Evolutionary conservation across 2,888 invertebrate species (phyloP), one percentile per base, ranked within the genome.

Genomic region (Eristalinus aeneus): DNA sequence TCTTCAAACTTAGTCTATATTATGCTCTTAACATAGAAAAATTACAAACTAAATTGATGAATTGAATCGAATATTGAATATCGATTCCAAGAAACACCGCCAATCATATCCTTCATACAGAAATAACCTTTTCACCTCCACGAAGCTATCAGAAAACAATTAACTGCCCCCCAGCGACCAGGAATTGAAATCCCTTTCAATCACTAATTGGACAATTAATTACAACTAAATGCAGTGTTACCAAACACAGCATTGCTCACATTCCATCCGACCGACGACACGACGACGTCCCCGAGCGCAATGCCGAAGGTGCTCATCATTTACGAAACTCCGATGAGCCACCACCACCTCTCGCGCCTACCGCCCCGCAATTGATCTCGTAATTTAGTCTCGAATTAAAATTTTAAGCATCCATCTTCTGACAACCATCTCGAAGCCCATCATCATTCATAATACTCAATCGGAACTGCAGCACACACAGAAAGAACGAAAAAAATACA

Each of bases 301-400:
- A 27, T 27, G 34, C 34, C 10, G 46, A 46, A 46, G 46, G 16
- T 46, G 20, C 12, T 22, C 39, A 84, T 75, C 69, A 39, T 67
- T 80, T 79, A 53, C 84, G 71, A 84, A 80, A 84, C 34, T 46
- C 6, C 31, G 53, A 68, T 39, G 32, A 58, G 60, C 6, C 71
- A 80, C 63, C 34, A 11, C 16, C 46, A 46, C 46, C 39, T 46
- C 39, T 46, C 46, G 46, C 6, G 46, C n/a, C 46, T 39, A 39
- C 22, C 36, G 32, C 20, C 63, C 11, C 67, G 79, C 79, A 76
- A 85, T 82, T 82, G 86, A 86, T 86, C 86, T 86, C 73, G 82
- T 86, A 86, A 82, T 86, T 86, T 78, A 77, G 72, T 82, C 78
- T 82, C 61, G 71, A 78, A 82, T 82, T 82, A 86, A 81, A 81